A percentile compares a stretch with the other conserved stretches of the same genome.
These are phyloP conservation scores for Phalanger gymnotis DNA, from an alignment of 2,797 vertebrate genomes.

Conservation along the genomic window DNA sequence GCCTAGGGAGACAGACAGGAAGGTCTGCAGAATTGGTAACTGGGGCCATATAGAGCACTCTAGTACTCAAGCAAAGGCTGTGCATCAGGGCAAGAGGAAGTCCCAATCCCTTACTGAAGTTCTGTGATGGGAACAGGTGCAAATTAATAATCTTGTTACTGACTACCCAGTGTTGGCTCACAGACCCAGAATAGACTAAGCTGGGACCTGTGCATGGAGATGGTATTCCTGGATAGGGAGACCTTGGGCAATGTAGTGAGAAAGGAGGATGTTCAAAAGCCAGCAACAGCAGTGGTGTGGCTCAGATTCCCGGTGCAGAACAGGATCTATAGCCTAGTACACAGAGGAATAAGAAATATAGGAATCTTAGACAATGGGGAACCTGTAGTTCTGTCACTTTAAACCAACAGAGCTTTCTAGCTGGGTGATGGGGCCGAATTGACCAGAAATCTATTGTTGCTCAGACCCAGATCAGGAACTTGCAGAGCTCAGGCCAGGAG, in stretches of 20 bases:
- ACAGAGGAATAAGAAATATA: not conserved
- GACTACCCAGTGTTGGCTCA: not conserved
- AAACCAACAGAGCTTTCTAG: not conserved
- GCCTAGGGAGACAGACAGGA: not conserved
- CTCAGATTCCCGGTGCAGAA: not conserved
- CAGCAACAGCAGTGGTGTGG: not conserved
- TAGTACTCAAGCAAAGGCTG: not conserved
- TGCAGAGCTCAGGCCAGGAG: not conserved
- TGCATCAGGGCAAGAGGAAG: not conserved
- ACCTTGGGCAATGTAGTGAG: not conserved
- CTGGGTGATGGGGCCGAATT: not conserved
- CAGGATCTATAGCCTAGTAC: not conserved
- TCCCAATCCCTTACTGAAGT: not conserved
- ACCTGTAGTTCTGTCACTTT: not conserved
- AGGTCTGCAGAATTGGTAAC: not conserved
- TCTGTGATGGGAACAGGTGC: not conserved
- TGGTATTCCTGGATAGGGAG: not conserved
- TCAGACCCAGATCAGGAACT: not conserved
- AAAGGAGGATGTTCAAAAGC: not conserved
- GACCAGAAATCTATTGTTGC: not conserved
- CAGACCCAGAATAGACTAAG: not conserved
- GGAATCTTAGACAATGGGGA: not conserved
- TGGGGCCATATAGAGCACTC: not conserved
- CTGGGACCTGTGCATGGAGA: not conserved
- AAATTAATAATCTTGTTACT: not conserved